Base-by-base conservation (phyloP, 2,113 vertebrate genomes). In the Atractosteus spatula region DNA sequence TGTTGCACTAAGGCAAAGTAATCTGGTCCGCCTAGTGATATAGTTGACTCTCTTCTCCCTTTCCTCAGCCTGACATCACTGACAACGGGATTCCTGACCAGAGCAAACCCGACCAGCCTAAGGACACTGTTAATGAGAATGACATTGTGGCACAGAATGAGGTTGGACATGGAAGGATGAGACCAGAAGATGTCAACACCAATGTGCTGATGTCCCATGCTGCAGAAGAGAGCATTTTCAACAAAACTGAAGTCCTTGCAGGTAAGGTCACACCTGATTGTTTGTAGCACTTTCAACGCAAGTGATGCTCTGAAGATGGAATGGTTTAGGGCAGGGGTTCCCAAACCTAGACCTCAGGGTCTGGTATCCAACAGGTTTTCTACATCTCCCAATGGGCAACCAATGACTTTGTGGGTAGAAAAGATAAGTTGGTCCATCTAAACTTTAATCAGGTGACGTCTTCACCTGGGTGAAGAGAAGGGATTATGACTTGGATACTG, bases 241-340 rank as follows among this genome's bases (percentile, higher is more conserved):
- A 91, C 78, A 95, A 94, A 80, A 96, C 91, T 0, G 95, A 97
- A 82, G 94, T 98, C 68, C 89, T 98, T 4, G 95, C 96, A 89
- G 96, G 96, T 98, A 86, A 87, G 73, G 12, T 29, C 29, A 29
- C 29, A 29, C 29, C 29, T 29, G 29, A 29, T 29, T 29, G 1
- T 29, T 29, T 1, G 29, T 29, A 29, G 29, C 29, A 29, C 29
- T 29, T 29, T 29, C 29, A 29, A 29, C 29, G 29, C 0, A 29
- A 29, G 29, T 29, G 2, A 29, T 29, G 29, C 29, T 29, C 29
- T 29, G 29, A 29, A 29, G 29, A 29, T 29, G 29, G 29, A 29
- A 29, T 29, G 29, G 29, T 29, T 29, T 29, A 29, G 29, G 29
- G 29, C 29, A 29, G 29, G 29, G 29, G 29, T 29, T 29, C 29